phyloP scores from a whole-genome alignment of 2,888 invertebrate species.

The Acleris laterana region DNA sequence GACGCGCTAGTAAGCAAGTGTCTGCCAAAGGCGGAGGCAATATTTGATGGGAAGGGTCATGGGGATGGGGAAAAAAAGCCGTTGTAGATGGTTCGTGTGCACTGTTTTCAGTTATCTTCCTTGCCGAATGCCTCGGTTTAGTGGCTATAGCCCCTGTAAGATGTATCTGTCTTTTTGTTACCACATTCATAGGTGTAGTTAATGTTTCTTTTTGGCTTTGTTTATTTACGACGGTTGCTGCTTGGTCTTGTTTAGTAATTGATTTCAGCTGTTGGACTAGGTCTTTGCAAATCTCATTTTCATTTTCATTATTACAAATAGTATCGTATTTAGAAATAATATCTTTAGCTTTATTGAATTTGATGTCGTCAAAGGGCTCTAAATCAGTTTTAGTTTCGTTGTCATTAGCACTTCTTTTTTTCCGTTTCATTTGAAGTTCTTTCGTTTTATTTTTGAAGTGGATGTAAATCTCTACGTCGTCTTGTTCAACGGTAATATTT shows the following conservation, averaged over 20 bases:
- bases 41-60: conserved; percentile 41
- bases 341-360: conserved; percentile 60
- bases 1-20: conserved; percentile 61
- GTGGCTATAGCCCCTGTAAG: conserved; percentile 39
- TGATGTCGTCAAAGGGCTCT: conserved; percentile 53
- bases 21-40: conserved; percentile 50
- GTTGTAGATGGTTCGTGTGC: conserved; percentile 11
- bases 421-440: conserved; percentile 45
- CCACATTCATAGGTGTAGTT: conserved; percentile 3
- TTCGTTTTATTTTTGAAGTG: conserved; percentile 56
- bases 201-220: conserved; percentile 24
- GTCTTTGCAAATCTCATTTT: conserved; percentile 63
- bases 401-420: conserved; percentile 51
- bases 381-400: conserved; percentile 37
- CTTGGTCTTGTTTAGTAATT: conserved; percentile 43
- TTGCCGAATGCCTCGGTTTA: conserved; percentile 43
- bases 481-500: conserved; percentile 55
- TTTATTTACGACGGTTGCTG: conserved; percentile 16
- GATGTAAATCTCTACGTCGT: conserved; percentile 56
- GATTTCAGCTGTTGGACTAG: conserved; percentile 60
- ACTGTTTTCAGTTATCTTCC: conserved; percentile 39
- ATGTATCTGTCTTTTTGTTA: conserved; percentile 54
- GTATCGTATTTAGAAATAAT: conserved; percentile 63
- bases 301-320: conserved; percentile 58
- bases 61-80: conserved; percentile 35